Evolutionary conservation across 2,888 invertebrate genomes (phyloP).

Genomic region (Orchestes rusci): DNA sequence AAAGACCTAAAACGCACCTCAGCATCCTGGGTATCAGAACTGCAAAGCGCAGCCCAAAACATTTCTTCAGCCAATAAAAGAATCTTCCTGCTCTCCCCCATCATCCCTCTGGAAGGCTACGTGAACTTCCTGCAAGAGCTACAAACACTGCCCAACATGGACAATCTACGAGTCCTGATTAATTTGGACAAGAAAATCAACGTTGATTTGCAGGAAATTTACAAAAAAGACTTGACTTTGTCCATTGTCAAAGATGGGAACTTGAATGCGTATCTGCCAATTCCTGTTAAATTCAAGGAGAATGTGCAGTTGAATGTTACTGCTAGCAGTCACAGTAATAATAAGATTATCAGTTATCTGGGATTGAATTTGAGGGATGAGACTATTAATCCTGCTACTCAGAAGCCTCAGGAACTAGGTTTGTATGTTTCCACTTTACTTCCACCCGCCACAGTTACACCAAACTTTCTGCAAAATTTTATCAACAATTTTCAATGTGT

Average conservation of each 20-base stretch:
- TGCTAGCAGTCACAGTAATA: conserved; percentile 28
- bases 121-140: conserved; percentile 36
- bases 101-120: conserved; percentile 39
- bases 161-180: conserved; percentile 44
- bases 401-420: conserved; percentile 31
- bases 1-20: conserved; percentile 36
- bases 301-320: conserved; percentile 26
- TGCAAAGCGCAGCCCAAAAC: conserved; percentile 29
- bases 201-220: conserved; percentile 55
- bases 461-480: too few relatives aligned
- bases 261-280: conserved; percentile 32
- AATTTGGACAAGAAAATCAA: conserved; percentile 58
- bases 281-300: conserved; percentile 34
- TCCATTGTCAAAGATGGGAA: conserved; percentile 62
- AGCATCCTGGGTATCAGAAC: conserved; percentile 35
- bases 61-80: conserved; percentile 26
- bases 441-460: too few relatives aligned
- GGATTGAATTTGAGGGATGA: conserved; percentile 40
- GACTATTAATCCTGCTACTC: conserved; percentile 31
- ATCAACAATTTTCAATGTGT: too few relatives aligned
- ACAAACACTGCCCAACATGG: conserved; percentile 29
- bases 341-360: conserved; percentile 34
- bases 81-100: conserved; percentile 34
- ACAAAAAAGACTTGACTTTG: conserved; percentile 66
- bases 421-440: too few relatives aligned